Evolutionary conservation across 2,888 invertebrate genomes (phyloP).

Genomic region (Platynereis dumerilii): DNA sequence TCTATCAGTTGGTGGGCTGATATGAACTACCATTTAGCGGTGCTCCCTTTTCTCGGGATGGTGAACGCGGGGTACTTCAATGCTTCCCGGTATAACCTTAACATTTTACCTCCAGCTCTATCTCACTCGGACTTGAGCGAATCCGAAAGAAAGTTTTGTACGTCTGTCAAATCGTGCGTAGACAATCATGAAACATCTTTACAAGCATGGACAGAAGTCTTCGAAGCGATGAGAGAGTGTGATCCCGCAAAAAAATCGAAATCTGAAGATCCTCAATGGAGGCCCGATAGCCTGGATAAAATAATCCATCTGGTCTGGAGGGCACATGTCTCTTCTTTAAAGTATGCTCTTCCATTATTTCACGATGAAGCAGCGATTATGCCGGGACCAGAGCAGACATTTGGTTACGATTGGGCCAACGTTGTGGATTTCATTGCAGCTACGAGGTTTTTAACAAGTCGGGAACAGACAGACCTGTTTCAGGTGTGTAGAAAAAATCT

Average conservation of each 20-base stretch:
- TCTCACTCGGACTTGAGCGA: no score
- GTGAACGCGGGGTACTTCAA: conserved; percentile 16
- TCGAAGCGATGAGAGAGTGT: conserved; percentile 7
- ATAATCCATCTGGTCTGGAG: conserved; percentile 15
- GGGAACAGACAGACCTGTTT: conserved; percentile 6
- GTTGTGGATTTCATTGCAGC: conserved; percentile 26
- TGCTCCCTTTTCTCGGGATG: conserved; percentile 28
- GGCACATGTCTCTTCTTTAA: conserved; percentile 19
- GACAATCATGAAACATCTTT: no score
- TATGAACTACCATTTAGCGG: conserved; percentile 30
- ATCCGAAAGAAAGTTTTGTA: no score
- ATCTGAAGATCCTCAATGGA: background rate
- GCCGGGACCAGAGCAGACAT: conserved; percentile 16
- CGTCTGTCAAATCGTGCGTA: no score
- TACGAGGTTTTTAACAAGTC: conserved; percentile 22
- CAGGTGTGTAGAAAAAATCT: conserved; percentile 17
- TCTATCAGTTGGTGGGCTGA: conserved; percentile 31
- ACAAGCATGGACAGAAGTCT: conserved; percentile 11
- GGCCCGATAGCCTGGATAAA: conserved; percentile 1
- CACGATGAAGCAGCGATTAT: background rate
- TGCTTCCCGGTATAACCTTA: background rate
- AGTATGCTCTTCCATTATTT: conserved; percentile 2
- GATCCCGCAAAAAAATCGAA: background rate
- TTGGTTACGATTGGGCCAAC: conserved; percentile 27
- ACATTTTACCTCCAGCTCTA: background rate